phyloP scores from a whole-genome alignment of 2,797 vertebrate species.

The Xiphorhynchus erythropygius region DNA sequence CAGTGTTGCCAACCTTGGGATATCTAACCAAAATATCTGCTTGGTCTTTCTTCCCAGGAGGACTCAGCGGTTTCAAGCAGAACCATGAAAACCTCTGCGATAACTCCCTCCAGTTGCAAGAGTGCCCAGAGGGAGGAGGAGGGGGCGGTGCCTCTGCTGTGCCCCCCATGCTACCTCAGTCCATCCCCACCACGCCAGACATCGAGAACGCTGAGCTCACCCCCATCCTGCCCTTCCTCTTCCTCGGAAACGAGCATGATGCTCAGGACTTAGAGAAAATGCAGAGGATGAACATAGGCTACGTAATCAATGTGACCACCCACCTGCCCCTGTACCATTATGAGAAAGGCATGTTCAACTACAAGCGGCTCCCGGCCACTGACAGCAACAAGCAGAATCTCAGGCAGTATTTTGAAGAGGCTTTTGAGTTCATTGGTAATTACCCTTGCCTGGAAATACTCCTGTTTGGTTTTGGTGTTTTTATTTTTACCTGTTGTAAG shows the following conservation, averaged over 20 bases:
- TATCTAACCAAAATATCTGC: not conserved
- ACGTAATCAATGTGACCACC: slow-evolving; percentile 95
- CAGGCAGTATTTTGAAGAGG: slow-evolving; percentile 98
- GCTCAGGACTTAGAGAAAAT: slow-evolving; percentile 91
- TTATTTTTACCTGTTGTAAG: not conserved
- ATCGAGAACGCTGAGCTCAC: slow-evolving; percentile 96
- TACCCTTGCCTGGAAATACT: not conserved
- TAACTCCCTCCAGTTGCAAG: slow-evolving; percentile 93
- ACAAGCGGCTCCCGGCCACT: slow-evolving; percentile 95
- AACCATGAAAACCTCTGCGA: slow-evolving; percentile 95
- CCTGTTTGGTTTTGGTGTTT: not conserved
- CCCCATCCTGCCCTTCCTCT: slow-evolving; percentile 94
- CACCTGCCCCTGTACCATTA: slow-evolving; percentile 98
- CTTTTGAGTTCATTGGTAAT: slow-evolving; percentile 98
- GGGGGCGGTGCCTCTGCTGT: slow-evolving; percentile 67
- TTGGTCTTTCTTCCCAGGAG: slow-evolving; percentile 79
- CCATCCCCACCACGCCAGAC: slow-evolving; percentile 92
- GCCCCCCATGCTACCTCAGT: slow-evolving; percentile 88
- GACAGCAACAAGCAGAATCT: slow-evolving; percentile 99
- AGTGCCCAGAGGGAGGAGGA: slow-evolving; percentile 84
- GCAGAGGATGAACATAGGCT: slow-evolving; percentile 91
- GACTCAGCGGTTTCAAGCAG: slow-evolving; percentile 93
- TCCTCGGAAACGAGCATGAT: slow-evolving; percentile 94
- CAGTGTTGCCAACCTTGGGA: rapidly evolving
- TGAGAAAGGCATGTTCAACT: slow-evolving; percentile 89